A percentile compares a stretch with the other conserved stretches of the same genome.
phyloP scores from a whole-genome alignment of 2,797 vertebrate species.

The Gephyroberyx darwinii region DNA sequence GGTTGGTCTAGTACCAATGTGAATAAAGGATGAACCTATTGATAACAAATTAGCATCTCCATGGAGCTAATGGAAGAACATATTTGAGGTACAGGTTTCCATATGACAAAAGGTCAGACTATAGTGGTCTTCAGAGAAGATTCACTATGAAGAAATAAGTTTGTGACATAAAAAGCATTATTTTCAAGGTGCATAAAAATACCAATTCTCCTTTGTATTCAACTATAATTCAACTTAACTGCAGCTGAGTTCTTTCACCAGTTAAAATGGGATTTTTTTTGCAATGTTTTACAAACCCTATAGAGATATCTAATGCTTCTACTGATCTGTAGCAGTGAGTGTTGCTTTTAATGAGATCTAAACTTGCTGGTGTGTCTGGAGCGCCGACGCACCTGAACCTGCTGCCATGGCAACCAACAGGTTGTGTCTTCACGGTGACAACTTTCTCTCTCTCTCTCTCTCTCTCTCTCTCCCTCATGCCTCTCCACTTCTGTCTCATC shows the following conservation, averaged over 20 bases:
- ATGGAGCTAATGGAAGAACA: constrained; percentile 28
- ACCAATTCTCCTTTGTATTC: too few species aligned
- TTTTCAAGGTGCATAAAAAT: too few species aligned
- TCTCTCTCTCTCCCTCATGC: background rate
- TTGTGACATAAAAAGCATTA: too few species aligned
- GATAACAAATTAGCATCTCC: background rate
- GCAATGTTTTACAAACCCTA: background rate
- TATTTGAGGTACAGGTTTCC: too few species aligned
- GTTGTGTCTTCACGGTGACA: constrained; percentile 18
- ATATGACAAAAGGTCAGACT: background rate
- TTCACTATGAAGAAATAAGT: too few species aligned
- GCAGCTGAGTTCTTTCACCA: too few species aligned
- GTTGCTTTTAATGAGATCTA: constrained; percentile 37
- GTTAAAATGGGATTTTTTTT: too few species aligned
- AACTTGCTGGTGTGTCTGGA: constrained; percentile 32
- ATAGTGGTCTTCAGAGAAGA: too few species aligned
- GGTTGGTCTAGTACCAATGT: too few species aligned
- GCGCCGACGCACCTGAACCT: constrained; percentile 41
- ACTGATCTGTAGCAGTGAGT: constrained; percentile 16
- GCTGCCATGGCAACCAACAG: constrained; percentile 65
- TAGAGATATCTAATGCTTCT: background rate
- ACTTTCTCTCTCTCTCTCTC: constrained; percentile 1
- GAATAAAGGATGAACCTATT: too few species aligned
- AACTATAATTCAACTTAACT: too few species aligned
- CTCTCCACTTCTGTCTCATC: background rate